These are phyloP conservation scores for Pardalotus punctatus DNA, from an alignment of 2,113 vertebrate species.

Conservation along the genomic window DNA sequence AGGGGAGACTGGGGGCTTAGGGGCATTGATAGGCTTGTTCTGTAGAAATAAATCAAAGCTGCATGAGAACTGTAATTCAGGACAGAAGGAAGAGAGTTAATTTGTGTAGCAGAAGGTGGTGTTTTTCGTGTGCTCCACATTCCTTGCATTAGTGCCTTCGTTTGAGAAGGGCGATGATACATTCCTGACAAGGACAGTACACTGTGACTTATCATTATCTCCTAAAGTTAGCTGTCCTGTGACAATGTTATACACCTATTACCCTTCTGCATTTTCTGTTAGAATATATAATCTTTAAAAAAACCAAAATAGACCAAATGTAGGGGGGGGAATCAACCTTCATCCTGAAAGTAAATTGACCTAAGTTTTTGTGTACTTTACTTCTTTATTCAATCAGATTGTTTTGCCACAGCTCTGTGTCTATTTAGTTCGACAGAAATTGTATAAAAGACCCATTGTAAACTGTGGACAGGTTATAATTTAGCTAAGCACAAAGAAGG, in stretches of 20 bases:
- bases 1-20: neutral
- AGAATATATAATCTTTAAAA: neutral
- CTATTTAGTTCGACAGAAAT: neutral
- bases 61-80: constrained; percentile 20
- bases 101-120: constrained; percentile 12
- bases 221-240: neutral
- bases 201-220: neutral
- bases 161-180: neutral
- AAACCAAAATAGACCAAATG: neutral
- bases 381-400: neutral
- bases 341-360: neutral
- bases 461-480: neutral
- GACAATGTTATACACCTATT: neutral
- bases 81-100: neutral
- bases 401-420: neutral
- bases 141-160: constrained; percentile 27
- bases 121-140: neutral
- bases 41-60: constrained; percentile 5
- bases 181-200: neutral
- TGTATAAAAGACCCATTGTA: neutral
- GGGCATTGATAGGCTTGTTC: neutral
- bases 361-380: neutral
- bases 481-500: neutral
- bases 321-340: neutral
- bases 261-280: neutral